These are phyloP conservation scores for Ondatra zibethicus DNA, from an alignment of 2,113 vertebrate species.

Conservation along the genomic window DNA sequence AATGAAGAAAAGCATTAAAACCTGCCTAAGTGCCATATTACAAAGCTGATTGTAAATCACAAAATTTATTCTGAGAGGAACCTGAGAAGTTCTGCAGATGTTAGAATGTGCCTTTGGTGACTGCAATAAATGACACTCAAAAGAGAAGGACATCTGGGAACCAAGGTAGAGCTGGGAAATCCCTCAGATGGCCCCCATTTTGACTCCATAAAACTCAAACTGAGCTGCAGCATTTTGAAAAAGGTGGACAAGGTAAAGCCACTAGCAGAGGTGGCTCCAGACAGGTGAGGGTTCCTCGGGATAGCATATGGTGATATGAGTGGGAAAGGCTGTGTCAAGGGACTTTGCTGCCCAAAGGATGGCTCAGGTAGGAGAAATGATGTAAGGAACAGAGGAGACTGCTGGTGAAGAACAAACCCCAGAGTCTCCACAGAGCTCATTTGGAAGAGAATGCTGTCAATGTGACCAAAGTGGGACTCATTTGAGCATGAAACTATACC, in stretches of 20 bases:
- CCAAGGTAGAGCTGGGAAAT: too few relatives aligned
- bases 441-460: background rate
- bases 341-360: background rate
- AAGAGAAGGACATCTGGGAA: background rate
- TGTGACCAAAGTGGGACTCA: background rate
- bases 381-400: background rate
- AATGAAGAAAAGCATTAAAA: background rate
- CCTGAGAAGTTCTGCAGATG: background rate
- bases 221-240: background rate
- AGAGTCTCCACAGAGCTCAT: background rate
- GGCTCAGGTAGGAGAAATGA: background rate
- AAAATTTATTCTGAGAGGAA: background rate
- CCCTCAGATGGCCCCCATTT: background rate
- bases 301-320: background rate
- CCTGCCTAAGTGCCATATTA: background rate
- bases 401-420: background rate
- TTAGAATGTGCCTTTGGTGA: background rate
- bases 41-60: background rate
- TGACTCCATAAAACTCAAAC: too few relatives aligned
- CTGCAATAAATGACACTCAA: too few relatives aligned
- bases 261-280: background rate
- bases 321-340: background rate
- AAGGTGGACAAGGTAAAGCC: background rate
- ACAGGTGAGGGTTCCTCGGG: background rate
- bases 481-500: background rate